Evolutionary conservation across 2,797 vertebrate species (phyloP), one percentile per base, ranked within the genome.

Genomic region (Natrix natrix): DNA sequence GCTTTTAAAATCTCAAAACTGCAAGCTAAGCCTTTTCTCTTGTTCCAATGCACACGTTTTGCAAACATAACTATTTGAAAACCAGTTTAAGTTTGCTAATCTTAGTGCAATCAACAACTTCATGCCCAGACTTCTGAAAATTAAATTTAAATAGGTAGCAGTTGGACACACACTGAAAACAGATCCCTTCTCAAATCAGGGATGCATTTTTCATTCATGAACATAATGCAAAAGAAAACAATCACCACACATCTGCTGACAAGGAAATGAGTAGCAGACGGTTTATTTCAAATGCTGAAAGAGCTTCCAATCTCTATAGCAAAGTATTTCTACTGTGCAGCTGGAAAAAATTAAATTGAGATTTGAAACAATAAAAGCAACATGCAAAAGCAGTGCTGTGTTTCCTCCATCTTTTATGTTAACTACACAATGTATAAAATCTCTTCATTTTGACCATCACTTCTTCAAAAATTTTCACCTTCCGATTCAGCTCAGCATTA

Each of bases 231-330:
- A 90, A 96, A 94, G 94, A 97, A 97, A 96, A 97, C 96, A 96
- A 97, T 96, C 96, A 96, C 95, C 93, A 93, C 94, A 96, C 95
- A 96, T 96, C 96, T 97, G 95, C 3, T 86, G 83, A 97, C 92
- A 96, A 97, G 94, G 94, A 96, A 97, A 97, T 94, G 93, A 95
- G 91, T 26, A 87, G 93, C 94, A 96, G 93, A 95, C 86, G 12
- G 93, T 94, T 95, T 96, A 95, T 89, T 94, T 92, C 95, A 95
- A 97, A 96, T 94, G 93, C 94, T 96, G 95, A 96, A 96, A 96
- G 95, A 0, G 94, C 96, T 95, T 96, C 96, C 97, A 96, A 95
- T 96, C 97, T 97, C 96, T 93, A 87, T 95, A 94, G 96, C 94
- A 94, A 48, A 90, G 91, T 95, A 91, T 96, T 97, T 97, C 95